phyloP scores from a whole-genome alignment of 2,888 invertebrate genomes.

The Drosophila koepferae region DNA sequence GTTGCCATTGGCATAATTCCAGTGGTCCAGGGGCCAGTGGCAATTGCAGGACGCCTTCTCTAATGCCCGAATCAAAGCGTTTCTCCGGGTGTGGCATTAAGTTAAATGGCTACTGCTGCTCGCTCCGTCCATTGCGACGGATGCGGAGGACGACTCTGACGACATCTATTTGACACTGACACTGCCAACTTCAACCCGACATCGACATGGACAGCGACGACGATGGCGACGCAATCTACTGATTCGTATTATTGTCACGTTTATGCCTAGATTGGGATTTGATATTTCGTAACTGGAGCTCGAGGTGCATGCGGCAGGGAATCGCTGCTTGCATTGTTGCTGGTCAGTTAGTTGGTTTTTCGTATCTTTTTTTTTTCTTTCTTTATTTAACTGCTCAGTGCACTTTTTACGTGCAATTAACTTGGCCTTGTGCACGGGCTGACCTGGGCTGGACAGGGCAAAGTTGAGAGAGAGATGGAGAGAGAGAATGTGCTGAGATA shows the following conservation, averaged over 20 bases:
- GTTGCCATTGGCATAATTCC: constrained; percentile 20
- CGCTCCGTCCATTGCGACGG: background rate
- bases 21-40: constrained; percentile 16
- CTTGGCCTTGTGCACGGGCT: constrained; percentile 5
- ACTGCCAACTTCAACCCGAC: constrained; percentile 6
- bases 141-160: constrained; percentile 1
- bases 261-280: constrained; percentile 77
- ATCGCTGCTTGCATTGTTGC: constrained; percentile 3
- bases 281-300: constrained; percentile 40
- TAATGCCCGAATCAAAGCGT: constrained; percentile 52
- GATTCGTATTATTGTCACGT: constrained; percentile 83
- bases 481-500: background rate
- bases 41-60: constrained; percentile 16
- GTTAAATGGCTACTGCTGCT: constrained; percentile 57
- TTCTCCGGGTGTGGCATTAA: constrained; percentile 65
- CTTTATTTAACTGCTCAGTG: constrained; percentile 40
- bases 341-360: background rate
- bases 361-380: constrained; percentile 1
- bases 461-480: background rate
- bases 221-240: constrained; percentile 60
- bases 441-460: too few species aligned
- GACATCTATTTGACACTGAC: constrained; percentile 12
- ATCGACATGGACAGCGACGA: constrained; percentile 4
- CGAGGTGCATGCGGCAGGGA: background rate
- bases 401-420: constrained; percentile 61